These are phyloP conservation scores for Plusia festucae DNA, from an alignment of 2,888 invertebrate species.

Conservation along the genomic window DNA sequence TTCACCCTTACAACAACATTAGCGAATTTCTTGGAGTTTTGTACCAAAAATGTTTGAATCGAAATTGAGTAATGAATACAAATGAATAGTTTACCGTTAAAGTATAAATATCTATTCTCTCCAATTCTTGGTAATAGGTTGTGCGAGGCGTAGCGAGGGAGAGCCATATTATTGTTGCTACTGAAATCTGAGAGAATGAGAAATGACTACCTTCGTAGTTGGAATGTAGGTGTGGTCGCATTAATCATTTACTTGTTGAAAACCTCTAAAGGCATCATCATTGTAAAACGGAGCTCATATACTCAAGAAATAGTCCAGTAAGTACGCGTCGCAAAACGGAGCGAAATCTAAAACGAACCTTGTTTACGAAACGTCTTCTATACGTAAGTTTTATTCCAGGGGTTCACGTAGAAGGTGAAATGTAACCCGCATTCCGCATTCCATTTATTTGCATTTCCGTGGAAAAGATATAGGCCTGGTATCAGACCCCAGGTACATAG, in stretches of 20 bases:
- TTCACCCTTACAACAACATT: constrained; percentile 24
- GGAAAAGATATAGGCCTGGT: constrained; percentile 43
- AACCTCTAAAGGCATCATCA: not conserved
- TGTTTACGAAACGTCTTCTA: constrained; percentile 28
- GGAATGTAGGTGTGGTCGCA: constrained; percentile 11
- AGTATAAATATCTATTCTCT: constrained; percentile 26
- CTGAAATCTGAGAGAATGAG: constrained; percentile 18
- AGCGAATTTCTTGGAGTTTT: constrained; percentile 34
- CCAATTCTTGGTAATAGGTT: constrained; percentile 33
- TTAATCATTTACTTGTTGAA: constrained; percentile 20
- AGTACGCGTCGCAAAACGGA: not conserved
- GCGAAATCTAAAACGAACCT: constrained; percentile 10
- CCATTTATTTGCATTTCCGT: constrained; percentile 53
- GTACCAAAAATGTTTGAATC: constrained; percentile 35
- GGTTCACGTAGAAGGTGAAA: constrained; percentile 33
- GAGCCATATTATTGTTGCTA: constrained; percentile 19
- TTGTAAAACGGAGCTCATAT: not conserved
- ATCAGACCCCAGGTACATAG: constrained; percentile 45
- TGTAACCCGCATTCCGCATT: constrained; percentile 37
- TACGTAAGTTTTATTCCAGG: constrained; percentile 48
- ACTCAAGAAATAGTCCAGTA: not conserved
- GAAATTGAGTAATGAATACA: constrained; percentile 53
- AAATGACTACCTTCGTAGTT: constrained; percentile 23
- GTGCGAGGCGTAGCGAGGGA: constrained; percentile 28
- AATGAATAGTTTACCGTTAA: constrained; percentile 43